These are phyloP conservation scores for Casuarius casuarius DNA, from an alignment of 2,113 vertebrate species.

Conservation along the genomic window DNA sequence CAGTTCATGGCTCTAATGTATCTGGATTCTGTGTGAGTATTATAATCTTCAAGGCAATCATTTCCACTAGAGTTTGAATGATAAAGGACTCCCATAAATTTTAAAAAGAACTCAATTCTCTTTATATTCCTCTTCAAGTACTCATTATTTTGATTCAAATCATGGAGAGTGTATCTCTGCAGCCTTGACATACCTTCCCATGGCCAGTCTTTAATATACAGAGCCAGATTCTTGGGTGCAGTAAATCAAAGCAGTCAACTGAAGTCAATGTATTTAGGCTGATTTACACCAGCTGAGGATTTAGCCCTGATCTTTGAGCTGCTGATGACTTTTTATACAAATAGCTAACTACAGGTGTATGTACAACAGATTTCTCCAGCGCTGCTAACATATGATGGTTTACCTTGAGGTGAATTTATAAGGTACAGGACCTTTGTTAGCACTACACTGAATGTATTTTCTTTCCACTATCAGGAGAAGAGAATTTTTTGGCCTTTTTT, in stretches of 20 bases:
- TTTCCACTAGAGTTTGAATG: conserved; percentile 59
- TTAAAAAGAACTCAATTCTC: conserved; percentile 36
- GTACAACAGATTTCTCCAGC: neutral
- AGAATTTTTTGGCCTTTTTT: neutral
- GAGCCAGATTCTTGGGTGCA: neutral
- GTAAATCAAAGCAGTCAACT: neutral
- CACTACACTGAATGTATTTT: rapidly evolving
- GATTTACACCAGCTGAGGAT: neutral
- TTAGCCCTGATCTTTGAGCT: neutral
- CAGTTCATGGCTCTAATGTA: neutral
- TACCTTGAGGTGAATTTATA: neutral
- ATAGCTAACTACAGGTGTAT: neutral
- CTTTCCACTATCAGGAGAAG: neutral
- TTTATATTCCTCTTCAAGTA: conserved; percentile 5
- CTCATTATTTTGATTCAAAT: conserved; percentile 9
- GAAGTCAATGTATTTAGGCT: neutral
- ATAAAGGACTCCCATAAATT: conserved; percentile 60
- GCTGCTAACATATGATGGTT: rapidly evolving
- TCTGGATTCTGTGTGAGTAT: neutral
- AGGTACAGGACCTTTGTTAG: rapidly evolving
- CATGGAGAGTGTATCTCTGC: neutral
- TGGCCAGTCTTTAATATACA: neutral
- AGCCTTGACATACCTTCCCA: conserved; percentile 45
- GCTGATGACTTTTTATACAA: neutral
- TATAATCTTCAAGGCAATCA: conserved; percentile 40